These are phyloP conservation scores for Arothron firmamentum DNA, from an alignment of 2,113 vertebrate species.

Conservation along the genomic window DNA sequence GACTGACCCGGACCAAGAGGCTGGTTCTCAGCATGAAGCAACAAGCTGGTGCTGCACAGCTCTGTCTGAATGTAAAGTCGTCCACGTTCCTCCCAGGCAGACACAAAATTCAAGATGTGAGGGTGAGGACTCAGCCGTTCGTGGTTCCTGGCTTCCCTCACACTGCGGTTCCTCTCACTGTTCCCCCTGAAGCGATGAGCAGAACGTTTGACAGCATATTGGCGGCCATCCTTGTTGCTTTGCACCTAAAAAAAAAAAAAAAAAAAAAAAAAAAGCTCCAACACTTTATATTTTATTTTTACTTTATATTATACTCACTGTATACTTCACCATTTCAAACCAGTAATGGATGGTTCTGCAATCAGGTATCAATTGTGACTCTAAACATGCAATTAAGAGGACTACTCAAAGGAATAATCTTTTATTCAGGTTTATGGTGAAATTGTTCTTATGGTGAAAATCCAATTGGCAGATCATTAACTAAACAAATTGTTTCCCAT, in stretches of 20 bases:
- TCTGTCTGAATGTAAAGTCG: constrained; percentile 88
- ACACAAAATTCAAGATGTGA: constrained; percentile 78
- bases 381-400: too few relatives aligned
- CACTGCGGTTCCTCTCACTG: constrained; percentile 76
- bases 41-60: constrained; percentile 81
- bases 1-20: constrained; percentile 61
- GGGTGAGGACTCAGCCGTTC: constrained; percentile 82
- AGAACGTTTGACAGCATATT: constrained; percentile 87
- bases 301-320: too few relatives aligned
- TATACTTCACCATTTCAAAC: too few relatives aligned
- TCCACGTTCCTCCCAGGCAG: constrained; percentile 85
- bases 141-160: constrained; percentile 83
- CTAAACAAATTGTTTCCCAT: not conserved
- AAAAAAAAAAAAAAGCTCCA: not conserved
- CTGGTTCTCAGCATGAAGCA: constrained; percentile 78
- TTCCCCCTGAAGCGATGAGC: constrained; percentile 82
- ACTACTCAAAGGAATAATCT: too few relatives aligned
- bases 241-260: constrained; percentile 71
- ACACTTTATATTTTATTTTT: too few relatives aligned
- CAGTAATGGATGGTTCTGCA: too few relatives aligned
- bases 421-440: too few relatives aligned
- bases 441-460: too few relatives aligned
- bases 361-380: too few relatives aligned
- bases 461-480: not conserved
- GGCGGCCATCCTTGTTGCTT: constrained; percentile 73